Evolutionary conservation across 2,797 vertebrate species (phyloP).

Genomic region (Notoglanidium macrostoma): DNA sequence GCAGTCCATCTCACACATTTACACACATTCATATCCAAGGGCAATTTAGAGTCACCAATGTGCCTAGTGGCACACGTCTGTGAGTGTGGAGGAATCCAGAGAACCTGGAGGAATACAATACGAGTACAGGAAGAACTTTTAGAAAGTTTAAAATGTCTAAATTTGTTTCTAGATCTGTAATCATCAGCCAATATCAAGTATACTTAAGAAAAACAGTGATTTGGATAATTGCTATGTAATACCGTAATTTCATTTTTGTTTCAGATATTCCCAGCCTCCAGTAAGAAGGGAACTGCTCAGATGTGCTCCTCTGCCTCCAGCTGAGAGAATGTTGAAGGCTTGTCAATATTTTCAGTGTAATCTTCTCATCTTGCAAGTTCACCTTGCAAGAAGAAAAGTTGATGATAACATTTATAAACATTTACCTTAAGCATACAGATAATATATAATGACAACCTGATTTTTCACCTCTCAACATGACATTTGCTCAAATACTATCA

Average conservation of each 20-base stretch:
- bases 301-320: neutral
- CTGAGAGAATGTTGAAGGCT: neutral
- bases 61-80: neutral
- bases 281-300: neutral
- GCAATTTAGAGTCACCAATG: neutral
- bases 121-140: neutral
- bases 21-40: neutral
- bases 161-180: neutral
- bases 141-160: neutral
- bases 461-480: neutral
- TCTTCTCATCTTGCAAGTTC: neutral
- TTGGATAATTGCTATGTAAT: neutral
- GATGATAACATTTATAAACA: neutral
- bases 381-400: neutral
- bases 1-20: neutral
- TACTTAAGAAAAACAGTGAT: neutral
- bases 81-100: neutral
- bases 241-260: neutral
- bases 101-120: neutral
- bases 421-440: neutral
- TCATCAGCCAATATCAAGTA: neutral
- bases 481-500: neutral
- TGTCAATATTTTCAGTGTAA: neutral
- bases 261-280: neutral
- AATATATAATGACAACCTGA: neutral